Conservation (phyloP, 2,888 invertebrate species). For the Rhopalosiphum nymphaeae region DNA sequence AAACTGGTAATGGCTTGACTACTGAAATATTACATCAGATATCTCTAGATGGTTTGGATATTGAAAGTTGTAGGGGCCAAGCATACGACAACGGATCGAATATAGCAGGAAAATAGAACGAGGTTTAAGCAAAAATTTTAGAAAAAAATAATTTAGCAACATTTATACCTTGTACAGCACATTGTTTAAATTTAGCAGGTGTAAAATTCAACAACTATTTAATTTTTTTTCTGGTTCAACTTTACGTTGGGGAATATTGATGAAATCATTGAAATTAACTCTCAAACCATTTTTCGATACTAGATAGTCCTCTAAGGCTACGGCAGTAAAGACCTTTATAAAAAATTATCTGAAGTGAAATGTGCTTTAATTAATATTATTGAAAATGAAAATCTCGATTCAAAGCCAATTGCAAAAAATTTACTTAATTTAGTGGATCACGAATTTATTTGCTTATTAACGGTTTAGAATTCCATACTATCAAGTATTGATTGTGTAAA, state of each 20-base stretch:
- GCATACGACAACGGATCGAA: constrained; percentile 67
- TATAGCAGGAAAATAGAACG: constrained; percentile 67
- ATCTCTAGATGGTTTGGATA: constrained; percentile 25
- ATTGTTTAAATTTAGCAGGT: constrained; percentile 60
- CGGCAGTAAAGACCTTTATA: constrained; percentile 13
- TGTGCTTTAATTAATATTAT: constrained; percentile 38
- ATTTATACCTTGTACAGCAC: constrained; percentile 57
- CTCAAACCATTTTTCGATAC: constrained; percentile 14
- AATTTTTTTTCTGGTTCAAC: constrained; percentile 24
- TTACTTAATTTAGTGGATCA: constrained; percentile 8
- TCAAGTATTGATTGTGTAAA: constrained; percentile 28
- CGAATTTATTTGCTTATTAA: constrained; percentile 4
- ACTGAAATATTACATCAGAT: not conserved
- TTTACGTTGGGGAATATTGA: not conserved
- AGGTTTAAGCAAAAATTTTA: constrained; percentile 66
- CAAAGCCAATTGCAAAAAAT: constrained; percentile 19
- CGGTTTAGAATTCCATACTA: not conserved
- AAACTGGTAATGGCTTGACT: not conserved
- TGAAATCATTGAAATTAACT: constrained; percentile 17
- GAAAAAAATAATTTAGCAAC: constrained; percentile 66
- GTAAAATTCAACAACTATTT: constrained; percentile 31
- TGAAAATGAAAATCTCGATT: constrained; percentile 27
- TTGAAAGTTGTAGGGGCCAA: constrained; percentile 66
- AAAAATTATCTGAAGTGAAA: not conserved
- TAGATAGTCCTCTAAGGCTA: not conserved